These are phyloP conservation scores for Gallinago media DNA, from an alignment of 2,113 vertebrate genomes.

Conservation along the genomic window DNA sequence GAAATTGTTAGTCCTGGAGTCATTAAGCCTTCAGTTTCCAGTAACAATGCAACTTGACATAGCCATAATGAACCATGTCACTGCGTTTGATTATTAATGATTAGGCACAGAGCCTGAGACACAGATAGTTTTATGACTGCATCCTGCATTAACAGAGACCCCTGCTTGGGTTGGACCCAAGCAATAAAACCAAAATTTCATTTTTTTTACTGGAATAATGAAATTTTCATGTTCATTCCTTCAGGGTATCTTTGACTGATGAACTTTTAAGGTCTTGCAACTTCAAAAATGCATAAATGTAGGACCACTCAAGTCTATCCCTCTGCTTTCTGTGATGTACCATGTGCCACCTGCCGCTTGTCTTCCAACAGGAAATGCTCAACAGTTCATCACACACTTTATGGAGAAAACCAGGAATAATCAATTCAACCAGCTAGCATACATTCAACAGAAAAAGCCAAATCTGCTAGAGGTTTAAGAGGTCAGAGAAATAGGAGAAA, in stretches of 20 bases:
- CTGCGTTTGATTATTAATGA: not conserved
- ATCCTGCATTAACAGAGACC: not conserved
- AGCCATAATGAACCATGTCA: not conserved
- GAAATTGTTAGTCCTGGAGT: not conserved
- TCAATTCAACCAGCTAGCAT: not conserved
- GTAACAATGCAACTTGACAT: not conserved
- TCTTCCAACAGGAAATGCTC: not conserved
- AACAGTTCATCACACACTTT: not conserved
- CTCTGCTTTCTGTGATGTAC: not conserved
- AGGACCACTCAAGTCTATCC: not conserved
- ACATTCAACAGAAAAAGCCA: not conserved
- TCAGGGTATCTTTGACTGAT: fast-evolving
- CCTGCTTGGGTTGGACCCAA: not conserved
- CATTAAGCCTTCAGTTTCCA: not conserved
- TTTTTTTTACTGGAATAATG: not conserved
- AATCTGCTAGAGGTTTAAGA: not conserved
- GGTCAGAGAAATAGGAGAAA: not conserved
- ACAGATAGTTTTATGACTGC: not conserved
- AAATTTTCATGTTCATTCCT: not conserved
- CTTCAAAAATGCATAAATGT: not conserved
- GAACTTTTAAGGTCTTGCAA: not conserved
- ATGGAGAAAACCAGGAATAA: not conserved
- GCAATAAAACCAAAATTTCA: not conserved
- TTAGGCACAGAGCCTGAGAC: not conserved
- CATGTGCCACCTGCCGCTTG: not conserved